phyloP scores from a whole-genome alignment of 2,113 vertebrate species.

The Calidris pygmaea region DNA sequence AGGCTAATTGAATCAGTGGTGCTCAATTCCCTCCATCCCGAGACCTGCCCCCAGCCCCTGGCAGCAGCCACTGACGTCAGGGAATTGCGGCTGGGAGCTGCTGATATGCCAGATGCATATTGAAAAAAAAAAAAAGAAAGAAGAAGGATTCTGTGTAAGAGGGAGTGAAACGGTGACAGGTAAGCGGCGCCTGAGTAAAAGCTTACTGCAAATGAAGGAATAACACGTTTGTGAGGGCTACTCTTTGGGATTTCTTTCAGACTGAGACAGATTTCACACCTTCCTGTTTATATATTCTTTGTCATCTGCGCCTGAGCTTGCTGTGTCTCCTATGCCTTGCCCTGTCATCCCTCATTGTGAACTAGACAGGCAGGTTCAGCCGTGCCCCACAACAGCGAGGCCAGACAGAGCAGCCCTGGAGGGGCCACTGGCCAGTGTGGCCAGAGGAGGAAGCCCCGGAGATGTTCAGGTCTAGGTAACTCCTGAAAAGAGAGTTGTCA shows the following conservation, averaged over 20 bases:
- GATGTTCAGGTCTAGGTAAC: not conserved
- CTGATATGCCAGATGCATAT: not conserved
- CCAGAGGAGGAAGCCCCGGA: not conserved
- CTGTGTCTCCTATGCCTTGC: not conserved
- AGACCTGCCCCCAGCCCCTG: not conserved
- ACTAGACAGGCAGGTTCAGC: not conserved
- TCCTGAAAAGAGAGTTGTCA: not conserved
- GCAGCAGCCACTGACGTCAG: not conserved
- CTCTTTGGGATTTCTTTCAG: not conserved
- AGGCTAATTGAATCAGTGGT: conserved; percentile 53
- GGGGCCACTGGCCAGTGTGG: rapidly evolving
- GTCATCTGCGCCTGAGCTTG: not conserved
- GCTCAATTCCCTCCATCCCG: not conserved
- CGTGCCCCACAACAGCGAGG: rapidly evolving
- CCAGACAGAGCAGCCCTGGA: not conserved
- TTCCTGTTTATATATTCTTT: not conserved
- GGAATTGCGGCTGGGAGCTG: not conserved
- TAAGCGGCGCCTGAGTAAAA: not conserved
- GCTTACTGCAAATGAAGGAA: not conserved
- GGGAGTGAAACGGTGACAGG: not conserved
- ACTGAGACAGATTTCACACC: not conserved
- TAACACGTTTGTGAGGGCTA: not conserved
- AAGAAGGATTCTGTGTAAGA: not conserved
- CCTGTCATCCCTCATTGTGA: not conserved
- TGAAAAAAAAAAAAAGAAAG: not conserved